Evolutionary conservation across 2,888 invertebrate species (phyloP).

Genomic region (Cryptops parisi): DNA sequence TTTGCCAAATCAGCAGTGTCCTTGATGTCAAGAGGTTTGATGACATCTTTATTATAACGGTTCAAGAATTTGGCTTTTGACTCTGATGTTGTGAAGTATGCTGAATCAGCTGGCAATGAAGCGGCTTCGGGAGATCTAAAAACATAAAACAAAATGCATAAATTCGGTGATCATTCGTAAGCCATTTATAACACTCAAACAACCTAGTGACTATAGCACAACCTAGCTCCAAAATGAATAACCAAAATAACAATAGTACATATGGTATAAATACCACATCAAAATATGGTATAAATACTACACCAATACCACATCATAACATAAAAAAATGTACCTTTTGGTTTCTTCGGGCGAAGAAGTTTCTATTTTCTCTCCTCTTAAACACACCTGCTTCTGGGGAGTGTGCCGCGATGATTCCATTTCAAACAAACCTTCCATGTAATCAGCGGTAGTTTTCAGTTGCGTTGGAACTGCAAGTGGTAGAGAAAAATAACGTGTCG

Average conservation of each 20-base stretch:
- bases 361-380: neutral
- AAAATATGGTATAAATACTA: no score
- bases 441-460: conserved; percentile 52
- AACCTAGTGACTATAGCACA: no score
- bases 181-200: no score
- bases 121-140: conserved; percentile 23
- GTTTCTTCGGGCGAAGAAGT: neutral
- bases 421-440: conserved; percentile 50
- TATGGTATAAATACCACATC: no score
- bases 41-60: conserved; percentile 41
- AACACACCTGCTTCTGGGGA: neutral
- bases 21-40: conserved; percentile 17
- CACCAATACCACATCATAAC: no score
- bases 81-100: conserved; percentile 50
- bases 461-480: conserved; percentile 42
- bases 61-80: conserved; percentile 49
- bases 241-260: no score
- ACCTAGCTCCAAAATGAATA: no score
- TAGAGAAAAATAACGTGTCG: no score
- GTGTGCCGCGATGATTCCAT: conserved; percentile 30
- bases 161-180: neutral
- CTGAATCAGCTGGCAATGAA: conserved; percentile 42
- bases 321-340: neutral
- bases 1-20: conserved; percentile 25
- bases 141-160: conserved; percentile 13